Evolutionary conservation across 2,797 vertebrate genomes (phyloP), one percentile per base, ranked within the genome.

Genomic region (Sebastes minor): DNA sequence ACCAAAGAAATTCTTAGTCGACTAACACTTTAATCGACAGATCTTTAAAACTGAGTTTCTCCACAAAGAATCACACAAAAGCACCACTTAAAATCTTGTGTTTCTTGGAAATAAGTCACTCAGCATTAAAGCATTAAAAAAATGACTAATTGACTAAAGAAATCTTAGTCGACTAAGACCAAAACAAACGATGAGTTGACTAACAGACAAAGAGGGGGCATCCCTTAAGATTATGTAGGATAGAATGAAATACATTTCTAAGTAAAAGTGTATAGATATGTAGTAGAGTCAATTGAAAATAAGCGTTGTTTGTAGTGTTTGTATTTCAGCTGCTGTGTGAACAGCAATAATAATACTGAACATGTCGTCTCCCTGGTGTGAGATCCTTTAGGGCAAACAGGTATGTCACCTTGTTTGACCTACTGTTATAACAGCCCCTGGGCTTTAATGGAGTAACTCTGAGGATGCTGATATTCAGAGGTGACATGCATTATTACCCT

Each of bases 341-440:
- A 63, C 3, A 66, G 32, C 16, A 69, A 30, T 14, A 22, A 22
- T 23, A 56, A 14, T 2, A 63, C 55, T 69, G 8, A 71, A 6
- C 35, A 66, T 70, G 64, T n/a, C 27, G 25, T 53, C 22, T 22
- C 16, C 12, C 25, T 63, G 3, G 49, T 59, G 57, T 68, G 52
- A 57, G 20, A 72, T 63, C 22, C 22, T 64, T 70, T 2, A 42
- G 38, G 46, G 3, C n/a, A 66, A 74, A 78, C 62, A 59, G 52
- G 32, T 52, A 53, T 25, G 60, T 62, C 28, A 59, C 71, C 63
- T 67, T 78, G 71, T 57, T 73, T 74, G 64, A 83, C 65, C 35
- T 49, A 52, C 33, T 63, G 22, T 27, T 62, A 35, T 0, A 59
- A 46, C 23, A 71, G 46, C 20, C 59, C 1, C 1, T 52, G 52